A percentile compares a stretch with the other conserved stretches of the same genome.
phyloP scores from a whole-genome alignment of 92 coral and sea anemone genomes.

The Epizoanthus stellaris region DNA sequence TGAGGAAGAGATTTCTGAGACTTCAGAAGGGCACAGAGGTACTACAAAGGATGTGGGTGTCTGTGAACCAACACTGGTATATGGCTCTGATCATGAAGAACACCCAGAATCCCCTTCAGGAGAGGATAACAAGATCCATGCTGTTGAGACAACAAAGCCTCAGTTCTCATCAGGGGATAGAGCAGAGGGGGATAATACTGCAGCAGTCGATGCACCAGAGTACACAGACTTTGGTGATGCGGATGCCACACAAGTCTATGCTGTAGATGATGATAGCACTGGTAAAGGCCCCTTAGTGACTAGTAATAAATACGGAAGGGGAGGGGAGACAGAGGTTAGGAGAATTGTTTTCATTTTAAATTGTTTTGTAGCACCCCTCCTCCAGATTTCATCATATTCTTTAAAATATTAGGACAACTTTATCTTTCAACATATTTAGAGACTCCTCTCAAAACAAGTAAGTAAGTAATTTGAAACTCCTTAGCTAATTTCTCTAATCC shows the following conservation, averaged over 20 bases:
- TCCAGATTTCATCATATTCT: not conserved
- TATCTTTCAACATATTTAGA: too few relatives aligned
- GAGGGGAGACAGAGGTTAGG: not conserved
- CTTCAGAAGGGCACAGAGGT: not conserved
- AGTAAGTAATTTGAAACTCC: too few relatives aligned
- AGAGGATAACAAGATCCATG: not conserved
- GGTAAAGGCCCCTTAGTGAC: not conserved
- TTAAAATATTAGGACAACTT: not conserved
- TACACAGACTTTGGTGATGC: not conserved
- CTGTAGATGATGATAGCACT: conserved; percentile 18
- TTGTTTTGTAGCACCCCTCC: not conserved
- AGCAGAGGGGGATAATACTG: not conserved
- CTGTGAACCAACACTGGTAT: conserved; percentile 33
- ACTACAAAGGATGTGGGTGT: conserved; percentile 5
- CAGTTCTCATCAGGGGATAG: conserved; percentile 4
- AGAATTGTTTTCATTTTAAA: not conserved
- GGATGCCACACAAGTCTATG: conserved; percentile 30
- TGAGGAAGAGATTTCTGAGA: conserved; percentile 4
- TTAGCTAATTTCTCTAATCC: too few relatives aligned
- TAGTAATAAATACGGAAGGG: too few relatives aligned
- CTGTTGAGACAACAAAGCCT: not conserved
- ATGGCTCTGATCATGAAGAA: conserved; percentile 23
- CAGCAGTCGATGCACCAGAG: not conserved
- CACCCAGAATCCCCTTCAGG: not conserved
- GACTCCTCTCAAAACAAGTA: too few relatives aligned